Base-by-base conservation (phyloP, 2,797 vertebrate species). In the Aphelocoma californica region DNA sequence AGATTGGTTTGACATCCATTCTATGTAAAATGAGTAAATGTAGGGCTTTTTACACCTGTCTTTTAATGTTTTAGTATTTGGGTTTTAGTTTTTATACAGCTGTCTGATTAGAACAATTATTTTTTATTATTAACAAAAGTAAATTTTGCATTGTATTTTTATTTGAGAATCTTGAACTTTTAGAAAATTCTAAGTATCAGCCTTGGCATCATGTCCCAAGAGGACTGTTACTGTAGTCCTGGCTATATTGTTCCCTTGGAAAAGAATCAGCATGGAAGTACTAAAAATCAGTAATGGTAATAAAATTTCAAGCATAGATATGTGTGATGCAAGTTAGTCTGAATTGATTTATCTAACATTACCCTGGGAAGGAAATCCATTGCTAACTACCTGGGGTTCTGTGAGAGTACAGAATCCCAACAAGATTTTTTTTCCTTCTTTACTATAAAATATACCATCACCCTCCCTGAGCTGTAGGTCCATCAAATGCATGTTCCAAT, bases 41-140 rank as follows among this genome's bases (percentile, higher is more conserved):
- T 10, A 24, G 24, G 1, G 0, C 0, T 19, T 60, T 53, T 69
- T 60, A 74, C 6, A 34, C 5, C 31, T 45, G 6, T 45, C 31
- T 78, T 88, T 70, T 67, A 73, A 38, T 53, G 12, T 50, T 81
- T 65, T 54, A 23, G 21, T 12, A 23, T n/a, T 85, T 36, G 13
- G 5, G 4, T 19, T 72, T 72, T 44, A 29, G 3, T 31, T 80
- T 86, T 93, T 65, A 32, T 54, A 53, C 10, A 48, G 4, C 26
- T 87, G 8, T 54, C 26, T 57, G 42, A 54, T 56, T 65, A 66
- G 36, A 88, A 80, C 44, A 44, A 70, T 28, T 73, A 21, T 5
- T 53, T 85, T 66, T 61, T 89, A 40, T 77, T 88, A 56, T 64
- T 78, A 74, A 67, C 12, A 48, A 14, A 60, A 61, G 8, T n/a